Conservation (phyloP, 1,140 invertebrate genomes). For the Ptiloglossa arizonensis region DNA sequence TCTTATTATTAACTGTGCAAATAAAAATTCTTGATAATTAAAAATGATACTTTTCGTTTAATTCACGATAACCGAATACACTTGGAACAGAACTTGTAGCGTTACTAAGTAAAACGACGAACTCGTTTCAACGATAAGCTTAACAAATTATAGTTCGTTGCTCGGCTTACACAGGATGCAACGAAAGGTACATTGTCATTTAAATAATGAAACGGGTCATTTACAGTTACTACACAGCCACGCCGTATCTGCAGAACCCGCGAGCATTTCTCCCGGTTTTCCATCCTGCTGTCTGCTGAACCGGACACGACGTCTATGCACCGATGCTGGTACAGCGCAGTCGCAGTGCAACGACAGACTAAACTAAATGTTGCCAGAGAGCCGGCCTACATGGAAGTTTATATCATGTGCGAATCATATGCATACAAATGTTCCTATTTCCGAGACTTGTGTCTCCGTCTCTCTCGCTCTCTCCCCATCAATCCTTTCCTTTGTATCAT, state of each 20-base stretch:
- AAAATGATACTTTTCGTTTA: too few species aligned
- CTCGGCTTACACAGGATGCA: background rate
- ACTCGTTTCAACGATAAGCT: background rate
- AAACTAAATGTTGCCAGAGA: background rate
- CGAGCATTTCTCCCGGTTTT: background rate
- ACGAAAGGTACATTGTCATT: constrained; percentile 20
- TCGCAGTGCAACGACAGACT: background rate
- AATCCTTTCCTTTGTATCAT: too few species aligned
- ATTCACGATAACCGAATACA: too few species aligned
- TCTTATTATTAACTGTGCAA: too few species aligned
- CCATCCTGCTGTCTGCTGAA: background rate
- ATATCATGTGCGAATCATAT: background rate
- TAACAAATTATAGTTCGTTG: background rate
- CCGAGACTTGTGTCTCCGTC: background rate
- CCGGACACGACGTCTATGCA: background rate
- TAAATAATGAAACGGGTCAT: constrained; percentile 29
- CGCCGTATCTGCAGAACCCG: background rate
- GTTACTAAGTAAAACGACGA: background rate
- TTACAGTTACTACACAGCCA: background rate
- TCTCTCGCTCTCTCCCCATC: background rate
- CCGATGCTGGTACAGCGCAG: background rate
- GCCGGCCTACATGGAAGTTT: background rate
- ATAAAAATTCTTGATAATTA: too few species aligned
- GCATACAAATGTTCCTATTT: background rate
- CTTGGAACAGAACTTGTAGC: too few species aligned